Percentiles rank a stretch among this genome's conserved stretches.
Evolutionary conservation across 2,113 vertebrate genomes (phyloP).

Genomic region (Entomyzon cyanotis): DNA sequence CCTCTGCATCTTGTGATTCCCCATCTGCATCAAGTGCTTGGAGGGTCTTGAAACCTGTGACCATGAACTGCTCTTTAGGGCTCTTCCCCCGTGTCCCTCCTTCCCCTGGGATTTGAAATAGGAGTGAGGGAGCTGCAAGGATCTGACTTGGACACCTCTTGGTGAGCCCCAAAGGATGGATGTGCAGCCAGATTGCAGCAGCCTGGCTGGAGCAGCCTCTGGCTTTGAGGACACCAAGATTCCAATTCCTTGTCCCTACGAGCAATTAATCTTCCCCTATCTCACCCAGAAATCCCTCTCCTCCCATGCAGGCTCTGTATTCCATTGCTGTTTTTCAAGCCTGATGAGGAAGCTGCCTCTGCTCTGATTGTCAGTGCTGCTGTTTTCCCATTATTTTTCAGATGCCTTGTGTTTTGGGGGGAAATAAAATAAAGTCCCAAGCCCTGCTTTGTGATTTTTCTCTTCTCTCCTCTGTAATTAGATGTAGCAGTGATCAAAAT

Average conservation of each 20-base stretch:
- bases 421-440: neutral
- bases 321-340: neutral
- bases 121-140: neutral
- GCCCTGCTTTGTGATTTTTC: constrained; percentile 14
- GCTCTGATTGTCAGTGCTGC: neutral
- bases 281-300: neutral
- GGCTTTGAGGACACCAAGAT: neutral
- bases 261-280: neutral
- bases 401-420: neutral
- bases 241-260: neutral
- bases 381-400: constrained; percentile 29
- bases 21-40: neutral
- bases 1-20: too few relatives aligned
- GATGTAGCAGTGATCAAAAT: constrained; percentile 53
- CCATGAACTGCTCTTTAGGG: fast-evolving
- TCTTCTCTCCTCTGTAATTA: constrained; percentile 41
- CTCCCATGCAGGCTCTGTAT: neutral
- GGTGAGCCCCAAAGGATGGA: neutral
- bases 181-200: fast-evolving
- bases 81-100: neutral
- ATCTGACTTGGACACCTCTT: neutral
- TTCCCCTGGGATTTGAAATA: neutral
- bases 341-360: constrained; percentile 22
- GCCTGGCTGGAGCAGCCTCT: neutral
- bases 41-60: neutral